phyloP scores from a whole-genome alignment of 2,797 vertebrate species.

The Xenops minutus region DNA sequence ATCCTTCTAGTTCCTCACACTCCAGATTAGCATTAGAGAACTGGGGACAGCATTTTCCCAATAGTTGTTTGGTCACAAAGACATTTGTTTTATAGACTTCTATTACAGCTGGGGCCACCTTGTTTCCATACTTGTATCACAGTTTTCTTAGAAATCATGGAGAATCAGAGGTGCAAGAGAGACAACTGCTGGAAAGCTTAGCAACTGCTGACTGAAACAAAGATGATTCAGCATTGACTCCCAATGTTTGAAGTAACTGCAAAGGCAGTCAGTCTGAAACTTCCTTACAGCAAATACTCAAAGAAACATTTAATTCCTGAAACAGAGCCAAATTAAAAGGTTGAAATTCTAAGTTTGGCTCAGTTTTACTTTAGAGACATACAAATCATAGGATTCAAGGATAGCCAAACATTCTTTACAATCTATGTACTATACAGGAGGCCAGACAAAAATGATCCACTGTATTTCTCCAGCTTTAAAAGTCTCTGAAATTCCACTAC shows the following conservation, averaged over 20 bases:
- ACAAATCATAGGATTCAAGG: not conserved
- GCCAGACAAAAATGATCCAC: not conserved
- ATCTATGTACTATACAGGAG: not conserved
- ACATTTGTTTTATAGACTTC: not conserved
- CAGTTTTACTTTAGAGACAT: not conserved
- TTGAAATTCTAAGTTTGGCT: not conserved
- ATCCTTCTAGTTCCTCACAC: not conserved
- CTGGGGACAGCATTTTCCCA: not conserved
- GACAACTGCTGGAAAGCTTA: not conserved
- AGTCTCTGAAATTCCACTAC: not conserved
- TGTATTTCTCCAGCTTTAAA: not conserved
- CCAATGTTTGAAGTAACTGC: not conserved
- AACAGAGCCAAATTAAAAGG: not conserved
- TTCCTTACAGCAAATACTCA: not conserved
- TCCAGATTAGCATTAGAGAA: not conserved
- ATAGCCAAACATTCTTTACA: not conserved
- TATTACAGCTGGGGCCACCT: not conserved
- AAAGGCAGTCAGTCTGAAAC: not conserved
- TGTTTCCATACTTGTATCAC: not conserved
- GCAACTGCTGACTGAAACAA: not conserved
- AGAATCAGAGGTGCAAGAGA: not conserved
- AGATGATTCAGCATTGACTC: constrained; percentile 9
- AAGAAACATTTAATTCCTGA: not conserved
- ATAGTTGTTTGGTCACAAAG: not conserved
- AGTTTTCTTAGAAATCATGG: not conserved